Conservation (phyloP, 2,113 vertebrate species). For the Arothron firmamentum region DNA sequence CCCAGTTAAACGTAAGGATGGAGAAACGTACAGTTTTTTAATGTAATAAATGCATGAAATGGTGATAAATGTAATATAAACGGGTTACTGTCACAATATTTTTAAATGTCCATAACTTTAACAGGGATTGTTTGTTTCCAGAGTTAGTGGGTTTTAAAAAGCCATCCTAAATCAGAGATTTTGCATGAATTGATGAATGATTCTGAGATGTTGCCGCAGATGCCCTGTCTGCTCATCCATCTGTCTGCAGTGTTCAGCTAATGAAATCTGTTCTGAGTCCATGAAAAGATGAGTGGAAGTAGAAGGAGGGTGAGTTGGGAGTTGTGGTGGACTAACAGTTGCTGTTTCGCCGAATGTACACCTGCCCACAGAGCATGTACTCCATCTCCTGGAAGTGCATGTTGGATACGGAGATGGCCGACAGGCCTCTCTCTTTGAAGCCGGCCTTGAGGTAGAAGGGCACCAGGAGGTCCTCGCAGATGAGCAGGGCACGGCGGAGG, state of each 20-base stretch:
- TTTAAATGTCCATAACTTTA: no score
- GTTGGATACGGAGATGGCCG: conserved; percentile 65
- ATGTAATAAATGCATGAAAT: no score
- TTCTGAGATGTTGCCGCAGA: conserved; percentile 5
- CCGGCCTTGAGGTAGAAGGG: conserved; percentile 77
- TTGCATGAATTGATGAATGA: no score
- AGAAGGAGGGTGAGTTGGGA: background rate
- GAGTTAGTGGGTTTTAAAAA: no score
- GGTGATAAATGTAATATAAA: no score
- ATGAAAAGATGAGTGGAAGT: conserved; percentile 9
- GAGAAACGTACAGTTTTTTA: no score
- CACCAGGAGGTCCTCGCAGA: conserved; percentile 77
- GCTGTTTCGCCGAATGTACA: conserved; percentile 72
- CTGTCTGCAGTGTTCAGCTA: conserved; percentile 5
- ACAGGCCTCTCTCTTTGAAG: conserved; percentile 73
- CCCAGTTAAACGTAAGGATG: no score
- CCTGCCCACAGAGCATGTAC: conserved; percentile 65
- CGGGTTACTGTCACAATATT: no score
- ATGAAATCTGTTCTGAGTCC: conserved; percentile 30
- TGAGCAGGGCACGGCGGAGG: conserved; percentile 71
- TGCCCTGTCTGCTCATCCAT: conserved; percentile 19
- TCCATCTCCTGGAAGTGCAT: conserved; percentile 77
- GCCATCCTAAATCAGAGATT: no score
- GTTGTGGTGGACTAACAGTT: conserved; percentile 55
- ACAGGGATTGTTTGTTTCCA: no score